Evolutionary conservation across 2,113 vertebrate species (phyloP).

Genomic region (Onychostoma macrolepis): DNA sequence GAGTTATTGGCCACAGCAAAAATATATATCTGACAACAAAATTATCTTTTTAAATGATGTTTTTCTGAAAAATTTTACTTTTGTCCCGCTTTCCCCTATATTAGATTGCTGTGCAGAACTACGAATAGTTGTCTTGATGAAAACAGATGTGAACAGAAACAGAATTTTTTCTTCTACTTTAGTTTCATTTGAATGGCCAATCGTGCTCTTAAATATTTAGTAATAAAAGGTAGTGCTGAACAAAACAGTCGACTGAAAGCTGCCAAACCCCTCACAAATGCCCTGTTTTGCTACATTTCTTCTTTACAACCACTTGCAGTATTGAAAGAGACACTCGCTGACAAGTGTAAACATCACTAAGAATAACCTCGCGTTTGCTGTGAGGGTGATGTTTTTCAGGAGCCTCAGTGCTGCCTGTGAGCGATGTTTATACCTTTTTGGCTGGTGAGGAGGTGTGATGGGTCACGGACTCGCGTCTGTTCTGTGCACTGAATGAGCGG

Average conservation of each 20-base stretch:
- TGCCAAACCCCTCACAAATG: constrained; percentile 18
- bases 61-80: too few relatives aligned
- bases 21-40: too few relatives aligned
- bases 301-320: constrained; percentile 23
- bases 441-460: constrained; percentile 54
- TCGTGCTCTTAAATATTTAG: too few relatives aligned
- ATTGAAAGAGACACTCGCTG: neutral
- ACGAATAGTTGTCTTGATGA: neutral
- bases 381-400: constrained; percentile 16
- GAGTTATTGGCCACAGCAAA: too few relatives aligned
- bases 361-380: constrained; percentile 41
- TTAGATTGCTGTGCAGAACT: too few relatives aligned
- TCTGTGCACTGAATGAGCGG: constrained; percentile 55
- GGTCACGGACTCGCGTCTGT: constrained; percentile 59
- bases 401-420: constrained; percentile 48
- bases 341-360: constrained; percentile 44
- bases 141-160: neutral
- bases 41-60: too few relatives aligned
- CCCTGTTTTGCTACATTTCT: neutral
- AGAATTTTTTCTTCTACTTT: too few relatives aligned
- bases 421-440: constrained; percentile 66
- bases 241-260: neutral
- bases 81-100: too few relatives aligned
- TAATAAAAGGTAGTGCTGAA: neutral
- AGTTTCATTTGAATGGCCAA: too few relatives aligned